Evolutionary conservation across 2,113 vertebrate genomes (phyloP).

Genomic region (Misgurnus mizolepis): DNA sequence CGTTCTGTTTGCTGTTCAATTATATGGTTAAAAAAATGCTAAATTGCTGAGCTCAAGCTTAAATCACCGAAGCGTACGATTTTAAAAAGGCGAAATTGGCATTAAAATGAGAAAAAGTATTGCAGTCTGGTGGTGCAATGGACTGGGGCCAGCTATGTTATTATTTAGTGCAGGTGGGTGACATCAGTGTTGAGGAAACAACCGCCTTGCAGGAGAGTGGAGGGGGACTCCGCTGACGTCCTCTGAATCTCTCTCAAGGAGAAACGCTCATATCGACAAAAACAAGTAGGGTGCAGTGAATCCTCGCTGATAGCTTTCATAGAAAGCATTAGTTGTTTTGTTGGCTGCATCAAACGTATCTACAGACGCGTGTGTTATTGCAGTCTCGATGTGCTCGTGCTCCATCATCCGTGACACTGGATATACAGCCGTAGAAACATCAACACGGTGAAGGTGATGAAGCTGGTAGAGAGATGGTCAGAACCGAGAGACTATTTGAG

Average conservation of each 20-base stretch:
- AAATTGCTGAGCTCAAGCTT: conserved; percentile 6
- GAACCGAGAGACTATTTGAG: conserved; percentile 14
- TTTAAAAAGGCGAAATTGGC: conserved; percentile 15
- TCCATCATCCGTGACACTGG: neutral
- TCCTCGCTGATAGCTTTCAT: conserved; percentile 9
- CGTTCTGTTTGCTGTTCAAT: neutral
- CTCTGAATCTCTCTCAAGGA: conserved; percentile 45
- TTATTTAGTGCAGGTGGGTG: conserved; percentile 49
- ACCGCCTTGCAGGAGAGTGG: conserved; percentile 32
- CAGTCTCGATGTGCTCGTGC: conserved; percentile 4
- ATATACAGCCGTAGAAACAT: neutral
- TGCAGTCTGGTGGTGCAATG: neutral
- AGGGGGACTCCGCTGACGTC: conserved; percentile 50
- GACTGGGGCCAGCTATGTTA: neutral
- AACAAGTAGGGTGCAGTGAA: neutral
- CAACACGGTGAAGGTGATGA: neutral
- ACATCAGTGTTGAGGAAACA: conserved; percentile 47
- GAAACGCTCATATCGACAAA: conserved; percentile 33
- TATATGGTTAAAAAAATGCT: neutral
- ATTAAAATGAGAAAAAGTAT: conserved; percentile 6
- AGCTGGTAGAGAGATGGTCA: conserved; percentile 25
- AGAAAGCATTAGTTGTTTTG: conserved; percentile 14
- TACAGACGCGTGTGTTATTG: neutral
- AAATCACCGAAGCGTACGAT: conserved; percentile 8
- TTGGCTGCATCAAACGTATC: neutral